phyloP scores from a whole-genome alignment of 2,888 invertebrate species.

The Epinotia bilunana region DNA sequence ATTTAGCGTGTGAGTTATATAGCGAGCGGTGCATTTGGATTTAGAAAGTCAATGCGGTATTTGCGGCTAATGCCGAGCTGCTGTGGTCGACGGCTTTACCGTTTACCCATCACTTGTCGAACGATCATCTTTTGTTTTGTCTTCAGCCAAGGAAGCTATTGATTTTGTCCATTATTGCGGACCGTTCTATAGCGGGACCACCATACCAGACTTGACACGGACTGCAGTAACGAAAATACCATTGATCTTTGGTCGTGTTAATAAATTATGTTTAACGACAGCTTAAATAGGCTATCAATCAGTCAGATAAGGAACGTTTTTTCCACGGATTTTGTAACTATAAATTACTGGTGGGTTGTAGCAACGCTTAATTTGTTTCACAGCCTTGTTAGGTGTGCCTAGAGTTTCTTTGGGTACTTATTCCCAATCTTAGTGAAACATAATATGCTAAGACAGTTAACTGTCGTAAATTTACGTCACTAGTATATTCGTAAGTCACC shows the following conservation, averaged over 20 bases:
- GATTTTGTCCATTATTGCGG: slow-evolving; percentile 30
- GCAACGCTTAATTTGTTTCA: slow-evolving; percentile 43
- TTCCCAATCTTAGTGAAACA: slow-evolving; percentile 1
- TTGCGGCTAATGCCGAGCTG: slow-evolving; percentile 66
- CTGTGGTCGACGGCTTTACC: slow-evolving; percentile 76
- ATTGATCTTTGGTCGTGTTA: slow-evolving; percentile 20
- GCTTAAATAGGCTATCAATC: slow-evolving; percentile 55
- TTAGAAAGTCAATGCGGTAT: slow-evolving; percentile 66
- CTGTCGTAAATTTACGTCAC: slow-evolving; percentile 8
- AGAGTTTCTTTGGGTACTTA: background rate
- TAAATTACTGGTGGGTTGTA: slow-evolving; percentile 60
- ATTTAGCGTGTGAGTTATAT: slow-evolving; percentile 37
- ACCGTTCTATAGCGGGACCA: slow-evolving; percentile 39
- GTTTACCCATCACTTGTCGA: slow-evolving; percentile 58
- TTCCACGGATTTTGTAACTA: slow-evolving; percentile 60
- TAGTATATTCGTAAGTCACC: slow-evolving; percentile 10
- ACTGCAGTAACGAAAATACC: slow-evolving; percentile 32
- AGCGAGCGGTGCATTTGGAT: slow-evolving; percentile 44
- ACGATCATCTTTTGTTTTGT: slow-evolving; percentile 57
- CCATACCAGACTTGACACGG: slow-evolving; percentile 34
- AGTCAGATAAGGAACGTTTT: slow-evolving; percentile 55
- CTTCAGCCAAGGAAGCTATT: slow-evolving; percentile 37
- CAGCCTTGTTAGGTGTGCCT: slow-evolving; percentile 31
- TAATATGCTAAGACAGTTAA: background rate
- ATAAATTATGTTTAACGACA: slow-evolving; percentile 46